phyloP scores from a whole-genome alignment of 2,113 vertebrate species.

The Fulmarus glacialis region DNA sequence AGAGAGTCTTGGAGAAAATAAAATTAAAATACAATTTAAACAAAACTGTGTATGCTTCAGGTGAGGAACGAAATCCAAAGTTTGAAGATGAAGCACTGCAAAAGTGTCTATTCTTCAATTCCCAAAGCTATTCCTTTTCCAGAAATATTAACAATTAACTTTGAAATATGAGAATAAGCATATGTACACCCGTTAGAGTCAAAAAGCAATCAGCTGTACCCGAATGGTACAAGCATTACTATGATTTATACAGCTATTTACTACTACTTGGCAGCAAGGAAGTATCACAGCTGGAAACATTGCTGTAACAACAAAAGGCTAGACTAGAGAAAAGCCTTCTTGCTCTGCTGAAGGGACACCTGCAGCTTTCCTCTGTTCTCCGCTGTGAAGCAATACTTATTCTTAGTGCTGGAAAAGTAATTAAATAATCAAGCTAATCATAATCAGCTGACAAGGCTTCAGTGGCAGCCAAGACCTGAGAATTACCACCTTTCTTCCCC shows the following conservation, averaged over 20 bases:
- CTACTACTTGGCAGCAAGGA: constrained; percentile 37
- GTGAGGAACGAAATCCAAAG: neutral
- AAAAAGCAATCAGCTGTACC: neutral
- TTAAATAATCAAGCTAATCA: constrained; percentile 50
- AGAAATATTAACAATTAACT: constrained; percentile 12
- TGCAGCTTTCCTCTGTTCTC: neutral
- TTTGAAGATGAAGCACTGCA: neutral
- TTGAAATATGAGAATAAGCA: neutral
- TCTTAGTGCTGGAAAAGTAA: constrained; percentile 28
- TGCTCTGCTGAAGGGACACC: neutral
- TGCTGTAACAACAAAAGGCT: neutral
- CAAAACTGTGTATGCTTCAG: neutral
- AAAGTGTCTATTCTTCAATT: neutral
- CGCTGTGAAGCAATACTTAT: neutral
- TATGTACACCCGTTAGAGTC: neutral
- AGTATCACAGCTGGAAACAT: constrained; percentile 26
- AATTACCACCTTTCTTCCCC: constrained; percentile 3
- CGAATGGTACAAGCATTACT: neutral
- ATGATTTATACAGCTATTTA: constrained; percentile 47
- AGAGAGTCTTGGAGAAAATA: neutral
- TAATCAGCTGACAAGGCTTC: neutral
- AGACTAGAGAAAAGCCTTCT: neutral
- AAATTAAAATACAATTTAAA: neutral
- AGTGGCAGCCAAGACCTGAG: neutral
- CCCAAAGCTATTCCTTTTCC: neutral